These are phyloP conservation scores for Bombus fervidus DNA, from an alignment of 1,140 invertebrate genomes.

Conservation along the genomic window DNA sequence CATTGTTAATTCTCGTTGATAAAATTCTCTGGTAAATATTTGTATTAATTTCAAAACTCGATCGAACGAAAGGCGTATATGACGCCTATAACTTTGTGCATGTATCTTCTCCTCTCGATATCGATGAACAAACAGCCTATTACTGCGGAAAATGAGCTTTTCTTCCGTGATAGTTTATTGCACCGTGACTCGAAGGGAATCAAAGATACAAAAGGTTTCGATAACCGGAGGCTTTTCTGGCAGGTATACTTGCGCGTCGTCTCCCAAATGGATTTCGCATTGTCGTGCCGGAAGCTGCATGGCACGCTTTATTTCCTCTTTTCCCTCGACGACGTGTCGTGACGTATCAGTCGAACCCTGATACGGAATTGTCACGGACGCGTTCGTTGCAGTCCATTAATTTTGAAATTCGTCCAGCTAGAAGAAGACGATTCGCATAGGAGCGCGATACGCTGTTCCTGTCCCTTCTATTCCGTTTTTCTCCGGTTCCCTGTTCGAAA, in stretches of 20 bases:
- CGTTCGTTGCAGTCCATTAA: slow-evolving; percentile 1
- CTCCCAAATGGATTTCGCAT: slow-evolving; percentile 41
- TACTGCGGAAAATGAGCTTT: background rate
- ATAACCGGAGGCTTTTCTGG: slow-evolving; percentile 12
- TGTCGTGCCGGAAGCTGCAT: background rate
- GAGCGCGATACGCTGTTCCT: too few species aligned
- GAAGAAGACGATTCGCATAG: background rate
- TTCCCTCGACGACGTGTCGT: background rate
- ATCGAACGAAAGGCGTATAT: background rate
- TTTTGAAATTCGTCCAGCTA: slow-evolving; percentile 15
- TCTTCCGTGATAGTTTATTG: slow-evolving; percentile 10
- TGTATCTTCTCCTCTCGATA: background rate
- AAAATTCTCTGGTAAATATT: too few species aligned
- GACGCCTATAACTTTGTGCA: too few species aligned
- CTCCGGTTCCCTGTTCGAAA: background rate
- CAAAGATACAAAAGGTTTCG: slow-evolving; percentile 30
- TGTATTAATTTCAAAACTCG: background rate
- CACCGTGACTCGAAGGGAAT: slow-evolving; percentile 14
- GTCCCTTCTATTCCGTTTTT: background rate
- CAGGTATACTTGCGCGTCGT: slow-evolving; percentile 4
- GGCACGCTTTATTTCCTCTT: slow-evolving; percentile 16
- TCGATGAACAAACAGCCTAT: background rate
- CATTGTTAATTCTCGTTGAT: too few species aligned
- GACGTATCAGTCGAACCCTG: background rate
- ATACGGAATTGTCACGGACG: background rate